Base-by-base conservation (phyloP, 2,888 invertebrate genomes). In the Sericinus montela region DNA sequence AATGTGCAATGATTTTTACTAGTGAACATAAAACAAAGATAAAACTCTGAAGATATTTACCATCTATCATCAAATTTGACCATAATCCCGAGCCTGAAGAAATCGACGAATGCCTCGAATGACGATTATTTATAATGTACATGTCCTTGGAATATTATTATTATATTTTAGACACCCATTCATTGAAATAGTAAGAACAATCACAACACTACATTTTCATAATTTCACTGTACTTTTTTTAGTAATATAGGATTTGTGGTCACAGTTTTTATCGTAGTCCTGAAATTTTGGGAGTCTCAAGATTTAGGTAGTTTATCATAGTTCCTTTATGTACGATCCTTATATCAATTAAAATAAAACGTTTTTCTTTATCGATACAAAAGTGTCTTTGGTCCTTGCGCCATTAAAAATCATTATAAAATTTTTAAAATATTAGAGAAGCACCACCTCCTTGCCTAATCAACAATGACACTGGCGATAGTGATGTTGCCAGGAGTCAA, bases 111-210 rank as follows among this genome's bases (percentile, higher is more conserved):
- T 73, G 71, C 75, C 72, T 71, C 73, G 71, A 78, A 72, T 69
- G 72, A 65, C 73, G 75, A 76, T 74, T 73, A 76, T 80, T 86
- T 86, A 76, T 64, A 79, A 82, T 82, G 84, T 72, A 84, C 87
- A 88, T 88, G 86, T 87, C 87, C 87, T 86, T 85, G 80, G 78
- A 65, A 73, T 75, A 74, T 64, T 75, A 62, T 72, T 65, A 64
- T 73, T 69, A 65, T 72, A 77, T 75, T 67, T 62, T 63, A 70
- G 65, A 70, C 71, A 75, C 75, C 67, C 75, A 72, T 72, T 71
- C 75, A 80, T 78, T 69, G 68, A 69, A 72, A 50, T 29, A 14
- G 73, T 72, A 64, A 65, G 65, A 53, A 55, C 32, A 34, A 25
- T 41, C 41, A 29, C 45, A 41, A 52, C 55, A 53, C 54, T 53